Evolutionary conservation across 2,888 invertebrate genomes (phyloP).

Genomic region (Cataglyphis cursor): DNA sequence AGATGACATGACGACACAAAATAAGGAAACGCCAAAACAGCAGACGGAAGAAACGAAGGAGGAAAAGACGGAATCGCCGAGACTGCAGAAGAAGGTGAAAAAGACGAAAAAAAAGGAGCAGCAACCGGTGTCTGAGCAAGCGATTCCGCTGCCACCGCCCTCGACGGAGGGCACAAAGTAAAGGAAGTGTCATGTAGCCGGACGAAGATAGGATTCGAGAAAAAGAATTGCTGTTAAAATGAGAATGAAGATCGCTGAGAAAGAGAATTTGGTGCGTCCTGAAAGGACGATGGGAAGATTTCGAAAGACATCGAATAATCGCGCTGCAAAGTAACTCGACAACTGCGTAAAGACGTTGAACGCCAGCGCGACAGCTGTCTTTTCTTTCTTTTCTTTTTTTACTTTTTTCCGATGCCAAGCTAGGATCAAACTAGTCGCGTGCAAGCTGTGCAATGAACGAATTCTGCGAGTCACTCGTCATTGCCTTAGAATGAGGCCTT

Average conservation of each 20-base stretch:
- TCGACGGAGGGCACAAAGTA: constrained; percentile 63
- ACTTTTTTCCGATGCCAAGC: background rate
- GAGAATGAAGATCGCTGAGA: background rate
- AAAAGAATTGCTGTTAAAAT: background rate
- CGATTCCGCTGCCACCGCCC: constrained; percentile 83
- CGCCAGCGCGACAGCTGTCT: background rate
- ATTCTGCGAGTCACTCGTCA: constrained; percentile 18
- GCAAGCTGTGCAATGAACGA: constrained; percentile 18
- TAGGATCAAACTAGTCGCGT: constrained; percentile 22
- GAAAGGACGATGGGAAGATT: background rate
- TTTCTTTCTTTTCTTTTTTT: background rate
- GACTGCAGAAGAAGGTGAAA: constrained; percentile 79
- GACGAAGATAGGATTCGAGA: constrained; percentile 15
- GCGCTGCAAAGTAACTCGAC: background rate
- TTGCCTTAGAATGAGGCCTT: constrained; percentile 49
- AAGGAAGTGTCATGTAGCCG: constrained; percentile 20
- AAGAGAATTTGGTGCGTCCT: background rate
- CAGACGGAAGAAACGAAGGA: constrained; percentile 38
- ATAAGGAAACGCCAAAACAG: background rate
- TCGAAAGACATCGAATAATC: constrained; percentile 27
- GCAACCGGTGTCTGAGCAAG: constrained; percentile 79
- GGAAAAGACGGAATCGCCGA: constrained; percentile 69
- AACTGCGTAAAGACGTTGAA: constrained; percentile 8
- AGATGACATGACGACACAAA: background rate
- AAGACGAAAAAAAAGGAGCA: constrained; percentile 82